phyloP scores from a whole-genome alignment of 2,797 vertebrate species.

The Rhinoraja longicauda region DNA sequence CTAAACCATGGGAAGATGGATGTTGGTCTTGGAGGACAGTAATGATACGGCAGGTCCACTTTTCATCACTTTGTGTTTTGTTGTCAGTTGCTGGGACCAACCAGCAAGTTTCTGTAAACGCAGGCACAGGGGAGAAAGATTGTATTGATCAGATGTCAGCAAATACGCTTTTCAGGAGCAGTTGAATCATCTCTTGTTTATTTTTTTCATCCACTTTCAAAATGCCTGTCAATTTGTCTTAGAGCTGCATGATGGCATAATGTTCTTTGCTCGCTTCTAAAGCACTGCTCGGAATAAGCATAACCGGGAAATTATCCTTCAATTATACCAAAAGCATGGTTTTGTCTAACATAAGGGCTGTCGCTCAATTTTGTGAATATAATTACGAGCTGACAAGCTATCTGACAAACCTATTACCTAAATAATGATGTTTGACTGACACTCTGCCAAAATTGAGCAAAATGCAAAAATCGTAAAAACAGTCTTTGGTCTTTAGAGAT shows the following conservation, averaged over 20 bases:
- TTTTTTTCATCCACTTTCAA: neutral
- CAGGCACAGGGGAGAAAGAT: neutral
- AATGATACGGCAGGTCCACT: neutral
- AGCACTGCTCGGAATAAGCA: neutral
- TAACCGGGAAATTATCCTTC: neutral
- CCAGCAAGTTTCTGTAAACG: neutral
- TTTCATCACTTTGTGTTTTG: constrained; percentile 2
- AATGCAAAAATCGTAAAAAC: neutral
- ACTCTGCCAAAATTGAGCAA: neutral
- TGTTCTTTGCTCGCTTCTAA: neutral
- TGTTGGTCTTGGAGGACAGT: neutral
- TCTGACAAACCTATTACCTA: neutral
- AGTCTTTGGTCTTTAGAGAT: no score
- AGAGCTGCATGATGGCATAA: neutral
- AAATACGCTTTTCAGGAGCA: neutral
- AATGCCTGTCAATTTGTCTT: neutral
- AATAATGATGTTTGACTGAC: neutral
- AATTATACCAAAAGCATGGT: neutral
- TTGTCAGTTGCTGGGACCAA: neutral
- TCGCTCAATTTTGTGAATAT: neutral
- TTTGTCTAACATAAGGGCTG: neutral
- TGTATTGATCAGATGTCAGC: constrained; percentile 2
- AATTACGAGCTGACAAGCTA: neutral
- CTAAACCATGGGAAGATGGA: constrained; percentile 7
- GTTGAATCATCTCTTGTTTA: neutral